Evolutionary conservation across 2,113 vertebrate species (phyloP).

Genomic region (Melanotaenia duboulayi): DNA sequence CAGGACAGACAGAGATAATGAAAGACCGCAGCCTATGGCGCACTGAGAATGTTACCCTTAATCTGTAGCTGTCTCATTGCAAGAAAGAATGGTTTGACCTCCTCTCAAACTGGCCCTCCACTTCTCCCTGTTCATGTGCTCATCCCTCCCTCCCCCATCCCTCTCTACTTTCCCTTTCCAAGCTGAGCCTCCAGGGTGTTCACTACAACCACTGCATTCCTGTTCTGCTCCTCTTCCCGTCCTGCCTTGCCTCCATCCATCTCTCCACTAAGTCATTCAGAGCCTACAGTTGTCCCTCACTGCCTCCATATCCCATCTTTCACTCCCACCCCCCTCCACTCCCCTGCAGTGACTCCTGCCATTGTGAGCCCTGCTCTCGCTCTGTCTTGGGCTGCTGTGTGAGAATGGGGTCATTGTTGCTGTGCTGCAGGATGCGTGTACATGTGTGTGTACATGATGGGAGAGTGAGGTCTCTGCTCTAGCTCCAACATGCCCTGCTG

Average conservation of each 20-base stretch:
- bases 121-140: conserved; percentile 18
- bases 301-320: conserved; percentile 48
- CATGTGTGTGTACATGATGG: conserved; percentile 27
- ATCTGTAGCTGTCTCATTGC: conserved; percentile 37
- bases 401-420: conserved; percentile 85
- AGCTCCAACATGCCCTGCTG: conserved; percentile 50
- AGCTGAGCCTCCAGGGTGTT: conserved; percentile 68
- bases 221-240: conserved; percentile 48
- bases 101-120: conserved; percentile 49
- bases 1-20: conserved; percentile 4
- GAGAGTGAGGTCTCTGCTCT: conserved; percentile 42
- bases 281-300: conserved; percentile 50
- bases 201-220: conserved; percentile 54
- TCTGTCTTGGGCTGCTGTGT: conserved; percentile 77
- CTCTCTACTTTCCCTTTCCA: conserved; percentile 46
- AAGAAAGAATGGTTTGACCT: conserved; percentile 55
- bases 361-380: conserved; percentile 72
- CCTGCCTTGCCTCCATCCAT: conserved; percentile 60
- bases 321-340: conserved; percentile 6
- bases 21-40: conserved; percentile 29
- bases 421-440: conserved; percentile 52
- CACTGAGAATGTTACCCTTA: conserved; percentile 32
- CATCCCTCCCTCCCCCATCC: conserved; percentile 54
- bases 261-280: conserved; percentile 58
- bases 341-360: conserved; percentile 72